phyloP scores from a whole-genome alignment of 2,888 invertebrate species.

The Sphinx pinastri region DNA sequence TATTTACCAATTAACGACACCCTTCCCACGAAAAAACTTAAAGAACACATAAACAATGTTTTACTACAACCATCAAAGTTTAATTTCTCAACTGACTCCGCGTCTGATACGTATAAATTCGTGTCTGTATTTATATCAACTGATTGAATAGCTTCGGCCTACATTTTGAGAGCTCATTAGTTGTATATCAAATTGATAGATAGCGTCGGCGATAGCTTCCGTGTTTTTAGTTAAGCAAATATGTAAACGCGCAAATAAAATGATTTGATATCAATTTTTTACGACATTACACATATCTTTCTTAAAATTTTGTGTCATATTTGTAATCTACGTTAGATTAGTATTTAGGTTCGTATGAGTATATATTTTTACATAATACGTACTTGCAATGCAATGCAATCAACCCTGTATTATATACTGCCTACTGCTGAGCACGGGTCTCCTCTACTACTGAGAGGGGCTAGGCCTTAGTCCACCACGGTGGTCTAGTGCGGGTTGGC shows the following conservation, averaged over 20 bases:
- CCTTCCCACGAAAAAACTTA: conserved; percentile 5
- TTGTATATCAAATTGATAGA: conserved; percentile 51
- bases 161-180: conserved; percentile 62
- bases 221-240: conserved; percentile 36
- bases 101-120: conserved; percentile 46
- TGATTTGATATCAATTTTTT: conserved; percentile 18
- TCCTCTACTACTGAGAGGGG: too few relatives aligned
- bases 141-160: conserved; percentile 65
- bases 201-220: conserved; percentile 50
- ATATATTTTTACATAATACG: background rate
- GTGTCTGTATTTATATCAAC: conserved; percentile 53
- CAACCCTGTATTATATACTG: too few relatives aligned
- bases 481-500: too few relatives aligned
- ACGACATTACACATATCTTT: conserved; percentile 17
- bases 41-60: conserved; percentile 20
- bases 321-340: background rate
- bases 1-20: conserved; percentile 14
- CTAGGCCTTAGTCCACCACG: too few relatives aligned
- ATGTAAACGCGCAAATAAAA: conserved; percentile 3
- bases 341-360: background rate
- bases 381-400: too few relatives aligned
- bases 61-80: conserved; percentile 7
- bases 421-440: too few relatives aligned
- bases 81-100: conserved; percentile 24
- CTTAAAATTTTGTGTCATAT: conserved; percentile 14